Base-by-base conservation (phyloP, 2,113 vertebrate genomes). In the Lanius collurio region DNA sequence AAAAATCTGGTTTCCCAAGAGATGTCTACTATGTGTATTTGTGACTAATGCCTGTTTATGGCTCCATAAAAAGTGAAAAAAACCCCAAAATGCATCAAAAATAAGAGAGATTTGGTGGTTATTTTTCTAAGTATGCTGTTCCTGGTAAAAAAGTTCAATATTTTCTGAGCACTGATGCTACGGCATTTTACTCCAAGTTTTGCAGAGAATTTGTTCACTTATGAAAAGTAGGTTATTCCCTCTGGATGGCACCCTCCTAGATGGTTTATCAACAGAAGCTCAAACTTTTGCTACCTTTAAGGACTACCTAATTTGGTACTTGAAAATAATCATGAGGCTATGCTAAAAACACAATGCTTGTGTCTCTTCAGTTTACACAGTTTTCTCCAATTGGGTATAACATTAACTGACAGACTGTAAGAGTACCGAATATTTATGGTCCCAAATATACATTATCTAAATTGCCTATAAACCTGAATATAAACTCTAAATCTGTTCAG, bases 381-480 rank as follows among this genome's bases (percentile, higher is more conserved):
- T 82, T 76, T 95, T 63, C 69, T 77, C 35, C 77, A 75, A 42
- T 4, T 30, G 20, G 55, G 65, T 30, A 22, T 42, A 90, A 87
- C 13, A 27, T 60, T 75, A 42, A 53, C 14, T 79, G 59, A 70
- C 49, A 70, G 71, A 47, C 67, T 80, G 46, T 44, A 93, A 65
- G 53, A 84, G 19, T 65, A 78, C 21, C 50, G 83, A 77, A 73
- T 60, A 91, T 83, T 89, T 87, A 93, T 18, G 15, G 65, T 68
- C 18, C 37, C 44, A 88, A 92, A 96, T 71, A 83, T 10, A 71
- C 73, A 78, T 90, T 95, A 91, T 81, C 60, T 90, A 89, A 83
- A 93, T 87, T 87, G 90, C 83, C 65, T 64, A 82, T 88, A 94
- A 91, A 90, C 86, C 69, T 93, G 83, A 95, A 95, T 95, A 97